These are phyloP conservation scores for Morone chrysops DNA, from an alignment of 2,113 vertebrate species.

Conservation along the genomic window DNA sequence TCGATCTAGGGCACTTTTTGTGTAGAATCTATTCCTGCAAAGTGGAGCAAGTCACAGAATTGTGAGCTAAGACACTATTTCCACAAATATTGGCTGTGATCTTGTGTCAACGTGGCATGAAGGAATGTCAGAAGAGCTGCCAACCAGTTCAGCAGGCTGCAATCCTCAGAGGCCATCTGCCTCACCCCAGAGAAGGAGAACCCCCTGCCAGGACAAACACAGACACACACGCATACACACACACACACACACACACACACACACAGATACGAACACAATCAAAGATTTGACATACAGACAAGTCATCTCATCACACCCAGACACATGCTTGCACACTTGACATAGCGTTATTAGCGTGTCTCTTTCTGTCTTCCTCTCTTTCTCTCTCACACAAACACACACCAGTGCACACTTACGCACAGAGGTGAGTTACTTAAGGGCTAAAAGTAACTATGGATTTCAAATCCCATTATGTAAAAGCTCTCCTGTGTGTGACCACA, in stretches of 20 bases:
- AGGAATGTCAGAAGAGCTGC: slow-evolving; percentile 74
- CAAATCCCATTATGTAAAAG: slow-evolving; percentile 76
- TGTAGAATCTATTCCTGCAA: slow-evolving; percentile 54
- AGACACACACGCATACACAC: too few relatives aligned
- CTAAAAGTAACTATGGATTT: slow-evolving; percentile 71
- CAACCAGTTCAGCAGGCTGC: slow-evolving; percentile 70
- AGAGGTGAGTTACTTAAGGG: slow-evolving; percentile 60
- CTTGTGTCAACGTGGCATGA: slow-evolving; percentile 66
- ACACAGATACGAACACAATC: slow-evolving; percentile 19
- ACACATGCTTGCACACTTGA: slow-evolving; percentile 41
- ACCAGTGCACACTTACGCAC: slow-evolving; percentile 13
- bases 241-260: too few relatives aligned
- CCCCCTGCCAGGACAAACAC: slow-evolving; percentile 44
- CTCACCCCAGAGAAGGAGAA: slow-evolving; percentile 53
- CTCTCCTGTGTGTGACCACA: slow-evolving; percentile 50
- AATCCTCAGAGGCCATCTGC: slow-evolving; percentile 71
- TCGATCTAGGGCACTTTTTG: slow-evolving; percentile 49
- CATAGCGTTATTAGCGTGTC: slow-evolving; percentile 8
- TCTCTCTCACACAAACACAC: slow-evolving; percentile 18
- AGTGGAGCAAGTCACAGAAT: slow-evolving; percentile 61
- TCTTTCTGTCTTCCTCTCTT: not conserved
- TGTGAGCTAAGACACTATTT: slow-evolving; percentile 63
- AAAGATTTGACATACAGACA: slow-evolving; percentile 5
- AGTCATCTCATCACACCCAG: slow-evolving; percentile 14
- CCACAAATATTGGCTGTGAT: slow-evolving; percentile 65